Evolutionary conservation across 2,888 invertebrate species (phyloP).

Genomic region (Pocota personata): DNA sequence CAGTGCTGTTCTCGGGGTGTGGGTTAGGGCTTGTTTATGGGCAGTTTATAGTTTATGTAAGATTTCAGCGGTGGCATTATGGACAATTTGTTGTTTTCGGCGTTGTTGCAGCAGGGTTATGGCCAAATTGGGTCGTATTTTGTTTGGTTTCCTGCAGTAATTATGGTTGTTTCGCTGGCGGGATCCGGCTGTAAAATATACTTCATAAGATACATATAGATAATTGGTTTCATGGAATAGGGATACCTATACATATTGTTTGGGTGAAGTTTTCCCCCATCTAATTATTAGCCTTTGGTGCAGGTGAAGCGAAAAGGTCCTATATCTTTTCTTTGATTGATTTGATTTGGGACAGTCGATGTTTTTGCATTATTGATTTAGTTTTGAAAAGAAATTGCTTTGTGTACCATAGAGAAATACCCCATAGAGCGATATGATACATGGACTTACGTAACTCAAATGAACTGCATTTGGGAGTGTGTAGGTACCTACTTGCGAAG

Average conservation of each 20-base stretch:
- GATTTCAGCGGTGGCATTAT: constrained; percentile 67
- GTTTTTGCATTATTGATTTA: not conserved
- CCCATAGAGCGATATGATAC: not conserved
- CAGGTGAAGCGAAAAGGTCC: not conserved
- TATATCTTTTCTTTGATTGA: constrained; percentile 1
- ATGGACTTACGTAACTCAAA: not conserved
- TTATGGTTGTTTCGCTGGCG: constrained; percentile 27
- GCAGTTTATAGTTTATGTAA: constrained; percentile 52
- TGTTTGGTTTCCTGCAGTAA: constrained; percentile 48
- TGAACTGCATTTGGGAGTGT: not conserved
- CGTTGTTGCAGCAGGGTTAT: not conserved
- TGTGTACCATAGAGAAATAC: too few species aligned
- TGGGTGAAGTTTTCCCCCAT: not conserved
- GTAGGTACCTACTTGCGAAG: not conserved
- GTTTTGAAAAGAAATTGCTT: not conserved
- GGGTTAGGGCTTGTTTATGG: constrained; percentile 61
- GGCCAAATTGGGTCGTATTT: constrained; percentile 64
- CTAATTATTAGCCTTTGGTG: not conserved
- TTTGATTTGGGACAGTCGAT: not conserved
- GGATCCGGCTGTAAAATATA: constrained; percentile 21
- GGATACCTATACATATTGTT: not conserved
- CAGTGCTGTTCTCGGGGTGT: not conserved
- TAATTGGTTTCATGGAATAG: constrained; percentile 33
- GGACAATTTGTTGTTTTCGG: constrained; percentile 58
- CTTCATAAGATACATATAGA: constrained; percentile 22